Conservation (phyloP, 2,888 invertebrate species). For the Tiliacea citrago region DNA sequence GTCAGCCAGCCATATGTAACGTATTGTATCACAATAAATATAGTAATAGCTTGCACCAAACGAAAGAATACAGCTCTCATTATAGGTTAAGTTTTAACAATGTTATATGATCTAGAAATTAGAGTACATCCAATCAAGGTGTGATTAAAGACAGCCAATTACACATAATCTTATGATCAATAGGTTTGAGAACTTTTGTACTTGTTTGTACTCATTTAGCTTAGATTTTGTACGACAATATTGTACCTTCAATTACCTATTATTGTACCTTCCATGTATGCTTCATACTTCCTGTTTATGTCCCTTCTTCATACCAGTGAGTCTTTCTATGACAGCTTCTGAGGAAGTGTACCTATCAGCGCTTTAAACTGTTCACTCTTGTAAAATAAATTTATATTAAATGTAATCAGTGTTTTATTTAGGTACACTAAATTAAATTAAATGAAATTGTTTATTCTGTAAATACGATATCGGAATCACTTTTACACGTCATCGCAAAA, state of each 20-base stretch:
- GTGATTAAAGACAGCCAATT: constrained; percentile 40
- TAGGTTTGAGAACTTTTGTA: constrained; percentile 70
- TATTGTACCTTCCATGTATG: constrained; percentile 40
- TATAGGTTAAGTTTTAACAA: constrained; percentile 5
- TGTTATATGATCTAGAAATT: constrained; percentile 7
- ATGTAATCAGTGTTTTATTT: constrained; percentile 69
- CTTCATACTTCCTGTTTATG: constrained; percentile 55
- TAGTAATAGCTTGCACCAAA: neutral
- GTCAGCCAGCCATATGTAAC: neutral
- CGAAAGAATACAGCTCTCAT: neutral
- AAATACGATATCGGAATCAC: too few species aligned
- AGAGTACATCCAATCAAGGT: constrained; percentile 52
- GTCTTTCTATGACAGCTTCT: constrained; percentile 71
- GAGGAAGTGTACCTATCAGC: constrained; percentile 72
- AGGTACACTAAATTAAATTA: too few species aligned
- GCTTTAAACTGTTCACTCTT: constrained; percentile 80
- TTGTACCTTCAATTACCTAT: constrained; percentile 53
- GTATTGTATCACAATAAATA: constrained; percentile 18
- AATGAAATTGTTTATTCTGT: too few species aligned
- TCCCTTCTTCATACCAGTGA: constrained; percentile 38
- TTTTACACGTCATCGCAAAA: too few species aligned
- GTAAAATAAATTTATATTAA: constrained; percentile 82
- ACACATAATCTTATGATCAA: constrained; percentile 36
- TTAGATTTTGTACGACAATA: constrained; percentile 76
- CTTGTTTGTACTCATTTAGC: constrained; percentile 70